Evolutionary conservation across 1,140 invertebrate species (phyloP), one percentile per base, ranked within the genome.

Genomic region (Copidosoma floridanum): DNA sequence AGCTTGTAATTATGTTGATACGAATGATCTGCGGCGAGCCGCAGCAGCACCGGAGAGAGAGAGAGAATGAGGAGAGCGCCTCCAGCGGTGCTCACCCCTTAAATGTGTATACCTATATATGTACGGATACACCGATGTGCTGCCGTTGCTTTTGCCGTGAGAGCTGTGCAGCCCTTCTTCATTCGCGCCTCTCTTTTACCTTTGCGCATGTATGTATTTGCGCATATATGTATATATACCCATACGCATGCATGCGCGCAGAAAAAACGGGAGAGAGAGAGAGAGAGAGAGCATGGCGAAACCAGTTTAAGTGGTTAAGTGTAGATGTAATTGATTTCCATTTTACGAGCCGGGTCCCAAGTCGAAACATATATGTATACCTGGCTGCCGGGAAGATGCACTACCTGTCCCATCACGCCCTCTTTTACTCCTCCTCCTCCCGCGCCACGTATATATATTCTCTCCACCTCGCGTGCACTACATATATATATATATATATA

Each of bases 1-100:
- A 79, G 77, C 78, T 80, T 80, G 77, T 80, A 80, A 79, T 80
- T 80, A 78, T 78, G 77, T 80, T 79, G 78, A 80, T 80, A 75
- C 73, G 74, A 77, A 80, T 79, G 75, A 76, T 79, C 75, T 81
- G 76, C 73, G 74, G 79, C 76, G 53, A 47, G 76, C 77, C 76
- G 70, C 77, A 79, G 70, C 75, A 50, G 38, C n/a, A 24, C 14
- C 21, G 16, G 26, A 41, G 48, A 3, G 46, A 32, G 7, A 27
- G 40, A 32, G 60, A 51, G 44, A n/a, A 32, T 27, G 18, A 18
- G 63, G n/a, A n/a, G n/a, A n/a, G n/a, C 29, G 72, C 73, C 72
- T 68, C 71, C 71, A 78, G 75, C 76, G 70, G 65, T 75, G 71
- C 68, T 79, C 71, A 73, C 73, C 69, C 40, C 44, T 38, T 48